These are phyloP conservation scores for Machimus rusticus DNA, from an alignment of 2,888 invertebrate genomes.

Conservation along the genomic window DNA sequence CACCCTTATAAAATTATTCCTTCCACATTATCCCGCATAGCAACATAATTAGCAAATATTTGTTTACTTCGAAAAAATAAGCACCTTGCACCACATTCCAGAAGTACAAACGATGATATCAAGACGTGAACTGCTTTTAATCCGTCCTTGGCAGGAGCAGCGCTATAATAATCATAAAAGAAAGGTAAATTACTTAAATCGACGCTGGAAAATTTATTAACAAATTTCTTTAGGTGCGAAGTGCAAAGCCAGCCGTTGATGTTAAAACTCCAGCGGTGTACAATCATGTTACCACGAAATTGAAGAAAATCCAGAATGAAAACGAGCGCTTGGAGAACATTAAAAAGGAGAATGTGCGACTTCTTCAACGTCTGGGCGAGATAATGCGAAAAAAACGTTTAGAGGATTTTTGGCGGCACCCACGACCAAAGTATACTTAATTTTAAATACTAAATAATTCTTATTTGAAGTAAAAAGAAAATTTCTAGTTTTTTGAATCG, in stretches of 20 bases:
- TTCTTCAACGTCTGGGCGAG: conserved; percentile 71
- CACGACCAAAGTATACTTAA: conserved; percentile 67
- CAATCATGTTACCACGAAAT: conserved; percentile 72
- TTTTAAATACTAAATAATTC: background rate
- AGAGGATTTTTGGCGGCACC: conserved; percentile 72
- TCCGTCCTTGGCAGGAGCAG: conserved; percentile 75
- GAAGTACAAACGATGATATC: conserved; percentile 68
- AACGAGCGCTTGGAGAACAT: conserved; percentile 71
- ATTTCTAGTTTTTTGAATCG: conserved; percentile 57
- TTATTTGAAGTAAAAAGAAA: background rate
- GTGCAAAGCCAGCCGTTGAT: conserved; percentile 74
- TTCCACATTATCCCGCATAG: background rate
- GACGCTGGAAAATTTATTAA: background rate
- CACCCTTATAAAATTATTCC: background rate
- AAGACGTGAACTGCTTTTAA: conserved; percentile 73
- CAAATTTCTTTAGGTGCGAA: conserved; percentile 65
- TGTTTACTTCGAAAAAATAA: conserved; percentile 4
- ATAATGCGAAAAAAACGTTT: conserved; percentile 74
- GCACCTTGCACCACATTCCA: background rate
- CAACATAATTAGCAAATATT: background rate
- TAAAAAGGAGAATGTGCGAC: conserved; percentile 72
- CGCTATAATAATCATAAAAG: conserved; percentile 73
- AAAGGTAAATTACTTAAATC: conserved; percentile 65
- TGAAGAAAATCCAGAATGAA: conserved; percentile 75
- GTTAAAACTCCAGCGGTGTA: conserved; percentile 69